Evolutionary conservation across 2,888 invertebrate genomes (phyloP), one percentile per base, ranked within the genome.

Genomic region (Itoplectis maculator): DNA sequence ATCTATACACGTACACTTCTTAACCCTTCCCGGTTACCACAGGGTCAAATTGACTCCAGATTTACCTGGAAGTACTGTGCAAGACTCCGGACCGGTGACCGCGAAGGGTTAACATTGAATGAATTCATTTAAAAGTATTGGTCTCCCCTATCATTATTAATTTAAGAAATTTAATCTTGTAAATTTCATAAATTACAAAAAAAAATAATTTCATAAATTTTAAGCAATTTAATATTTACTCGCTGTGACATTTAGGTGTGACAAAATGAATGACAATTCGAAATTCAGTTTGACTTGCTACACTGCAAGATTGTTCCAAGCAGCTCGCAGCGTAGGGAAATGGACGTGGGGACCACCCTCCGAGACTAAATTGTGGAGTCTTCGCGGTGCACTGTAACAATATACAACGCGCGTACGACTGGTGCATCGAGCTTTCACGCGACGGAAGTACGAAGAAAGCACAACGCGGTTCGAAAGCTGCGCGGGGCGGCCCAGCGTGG

Each of bases 381-480:
- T 47, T 78, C 65, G 65, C 13, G 77, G 37, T 75, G 74, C 79
- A 45, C 77, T 84, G 75, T 65, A 83, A 78, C 83, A 81, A 80
- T 81, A 81, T 81, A 81, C 82, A 82, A 82, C 47, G 63, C 56
- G 72, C 65, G 72, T 65, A 70, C 79, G 73, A 76, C 79, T 29
- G 61, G 47, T 47, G 51, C 45, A 49, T 35, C 20, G 74, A 18
- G 83, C 78, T 78, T 81, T 70, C 78, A 65, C 81, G 73, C 83
- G 80, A 80, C 83, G 83, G 83, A 83, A 81, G 81, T 75, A 70
- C 51, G 56, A 66, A 78, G 83, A 80, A 79, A 82, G 79, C 75
- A 49, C 49, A 61, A n/a, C n/a, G 51, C 18, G 45, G 4, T 70
- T 54, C 42, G 56, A 61, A 79, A 69, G 65, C 61, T 70, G n/a